A percentile compares a stretch with the other conserved stretches of the same genome.
Evolutionary conservation across 1,140 invertebrate genomes (phyloP).

Genomic region (Caenorhabditis tropicalis): DNA sequence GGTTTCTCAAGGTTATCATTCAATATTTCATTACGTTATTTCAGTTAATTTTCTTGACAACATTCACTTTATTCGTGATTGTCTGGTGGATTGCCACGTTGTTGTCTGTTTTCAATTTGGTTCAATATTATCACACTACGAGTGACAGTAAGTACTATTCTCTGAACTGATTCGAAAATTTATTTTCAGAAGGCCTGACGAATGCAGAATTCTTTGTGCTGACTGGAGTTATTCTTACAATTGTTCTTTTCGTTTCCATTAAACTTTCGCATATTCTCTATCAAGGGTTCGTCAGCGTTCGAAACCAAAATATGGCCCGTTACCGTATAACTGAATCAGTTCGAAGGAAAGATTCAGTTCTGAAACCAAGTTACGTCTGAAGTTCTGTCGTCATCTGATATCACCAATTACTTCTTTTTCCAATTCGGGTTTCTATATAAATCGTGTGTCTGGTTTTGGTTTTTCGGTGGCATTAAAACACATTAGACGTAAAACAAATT

Average conservation of each 20-base stretch:
- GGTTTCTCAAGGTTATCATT: background rate
- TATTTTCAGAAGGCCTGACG: slow-evolving; percentile 13
- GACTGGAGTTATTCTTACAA: background rate
- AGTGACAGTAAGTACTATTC: background rate
- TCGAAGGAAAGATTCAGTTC: background rate
- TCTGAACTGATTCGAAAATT: background rate
- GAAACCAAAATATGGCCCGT: background rate
- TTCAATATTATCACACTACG: slow-evolving; percentile 27
- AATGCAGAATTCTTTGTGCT: slow-evolving; percentile 1
- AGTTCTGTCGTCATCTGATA: background rate
- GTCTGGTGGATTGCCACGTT: slow-evolving; percentile 26
- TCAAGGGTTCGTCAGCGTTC: background rate
- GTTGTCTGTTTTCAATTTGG: slow-evolving; percentile 11
- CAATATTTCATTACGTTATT: background rate
- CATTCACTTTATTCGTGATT: slow-evolving; percentile 4
- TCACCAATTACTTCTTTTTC: background rate
- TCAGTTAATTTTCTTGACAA: slow-evolving; percentile 9
- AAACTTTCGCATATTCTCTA: slow-evolving; percentile 19
- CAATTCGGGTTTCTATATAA: slow-evolving; percentile 12
- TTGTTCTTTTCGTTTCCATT: background rate
- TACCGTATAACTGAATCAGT: background rate
- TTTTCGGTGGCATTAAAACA: slow-evolving; percentile 23
- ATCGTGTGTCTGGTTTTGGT: background rate
- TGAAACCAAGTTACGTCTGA: slow-evolving; percentile 15
- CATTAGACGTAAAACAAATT: background rate